Conservation (phyloP, 2,888 invertebrate genomes). For the Steinernema hermaphroditum region DNA sequence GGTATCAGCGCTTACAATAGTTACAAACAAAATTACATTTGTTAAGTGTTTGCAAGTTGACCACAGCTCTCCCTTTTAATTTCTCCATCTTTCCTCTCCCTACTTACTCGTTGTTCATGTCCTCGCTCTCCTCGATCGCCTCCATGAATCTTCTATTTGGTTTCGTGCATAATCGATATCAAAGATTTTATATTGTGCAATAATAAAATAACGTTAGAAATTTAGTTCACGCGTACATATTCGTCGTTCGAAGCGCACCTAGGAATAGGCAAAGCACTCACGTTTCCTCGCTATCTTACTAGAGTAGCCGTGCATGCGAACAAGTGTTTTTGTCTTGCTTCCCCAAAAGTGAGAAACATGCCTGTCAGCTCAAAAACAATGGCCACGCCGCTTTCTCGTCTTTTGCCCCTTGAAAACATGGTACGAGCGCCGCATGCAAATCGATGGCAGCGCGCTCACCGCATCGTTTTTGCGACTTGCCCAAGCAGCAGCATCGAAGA, state of each 20-base stretch:
- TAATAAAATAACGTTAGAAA: background rate
- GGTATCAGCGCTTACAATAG: constrained; percentile 31
- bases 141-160: background rate
- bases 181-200: constrained; percentile 12
- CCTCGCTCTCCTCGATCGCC: background rate
- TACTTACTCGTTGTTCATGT: background rate
- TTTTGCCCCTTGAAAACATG: constrained; percentile 8
- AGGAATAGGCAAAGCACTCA: too few species aligned
- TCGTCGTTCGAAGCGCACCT: too few species aligned
- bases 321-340: background rate
- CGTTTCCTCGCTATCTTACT: too few species aligned
- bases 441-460: constrained; percentile 1
- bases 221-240: too few species aligned
- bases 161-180: background rate
- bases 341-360: too few species aligned
- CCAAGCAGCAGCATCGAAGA: background rate
- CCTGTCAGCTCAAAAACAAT: background rate
- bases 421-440: constrained; percentile 4
- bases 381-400: constrained; percentile 23
- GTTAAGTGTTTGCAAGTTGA: constrained; percentile 5
- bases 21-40: constrained; percentile 33
- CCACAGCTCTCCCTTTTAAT: background rate
- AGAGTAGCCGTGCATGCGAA: background rate
- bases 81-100: background rate
- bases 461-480: background rate